phyloP scores from a whole-genome alignment of 2,113 vertebrate genomes.

The Aphyosemion australe region DNA sequence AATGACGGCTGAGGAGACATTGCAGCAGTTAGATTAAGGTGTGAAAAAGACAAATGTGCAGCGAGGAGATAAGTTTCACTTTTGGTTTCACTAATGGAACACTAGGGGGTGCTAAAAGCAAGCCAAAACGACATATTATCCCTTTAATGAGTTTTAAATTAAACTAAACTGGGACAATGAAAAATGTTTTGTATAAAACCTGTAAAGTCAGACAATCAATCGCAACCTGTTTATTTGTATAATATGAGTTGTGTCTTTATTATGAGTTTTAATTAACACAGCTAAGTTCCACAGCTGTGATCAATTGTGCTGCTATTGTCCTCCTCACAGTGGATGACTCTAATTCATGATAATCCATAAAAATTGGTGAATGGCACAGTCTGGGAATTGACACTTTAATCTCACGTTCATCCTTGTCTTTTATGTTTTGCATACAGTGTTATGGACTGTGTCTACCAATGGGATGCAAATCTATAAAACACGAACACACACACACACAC shows the following conservation, averaged over 20 bases:
- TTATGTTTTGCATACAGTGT: slow-evolving; percentile 3
- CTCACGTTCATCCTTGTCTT: slow-evolving; percentile 9
- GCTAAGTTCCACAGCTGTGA: neutral
- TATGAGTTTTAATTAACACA: too few species aligned
- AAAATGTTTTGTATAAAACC: neutral
- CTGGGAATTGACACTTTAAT: slow-evolving; percentile 22
- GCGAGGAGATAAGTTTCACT: too few species aligned
- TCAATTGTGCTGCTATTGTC: neutral
- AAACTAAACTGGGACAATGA: too few species aligned
- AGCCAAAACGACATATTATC: too few species aligned
- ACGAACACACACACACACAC: slow-evolving; percentile 31
- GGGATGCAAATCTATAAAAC: slow-evolving; percentile 27
- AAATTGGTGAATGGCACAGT: neutral
- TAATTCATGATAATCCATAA: slow-evolving; percentile 30
- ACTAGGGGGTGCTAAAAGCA: too few species aligned
- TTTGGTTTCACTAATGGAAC: too few species aligned
- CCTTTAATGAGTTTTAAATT: too few species aligned
- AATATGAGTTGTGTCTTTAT: neutral
- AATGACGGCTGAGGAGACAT: too few species aligned
- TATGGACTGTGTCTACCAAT: slow-evolving; percentile 7
- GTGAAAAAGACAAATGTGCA: too few species aligned
- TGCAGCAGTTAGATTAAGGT: too few species aligned
- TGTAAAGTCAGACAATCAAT: slow-evolving; percentile 5
- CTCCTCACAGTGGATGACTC: neutral
- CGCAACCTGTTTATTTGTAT: slow-evolving; percentile 1